Evolutionary conservation across 2,797 vertebrate genomes (phyloP), one percentile per base, ranked within the genome.

Genomic region (Myotis daubentonii): DNA sequence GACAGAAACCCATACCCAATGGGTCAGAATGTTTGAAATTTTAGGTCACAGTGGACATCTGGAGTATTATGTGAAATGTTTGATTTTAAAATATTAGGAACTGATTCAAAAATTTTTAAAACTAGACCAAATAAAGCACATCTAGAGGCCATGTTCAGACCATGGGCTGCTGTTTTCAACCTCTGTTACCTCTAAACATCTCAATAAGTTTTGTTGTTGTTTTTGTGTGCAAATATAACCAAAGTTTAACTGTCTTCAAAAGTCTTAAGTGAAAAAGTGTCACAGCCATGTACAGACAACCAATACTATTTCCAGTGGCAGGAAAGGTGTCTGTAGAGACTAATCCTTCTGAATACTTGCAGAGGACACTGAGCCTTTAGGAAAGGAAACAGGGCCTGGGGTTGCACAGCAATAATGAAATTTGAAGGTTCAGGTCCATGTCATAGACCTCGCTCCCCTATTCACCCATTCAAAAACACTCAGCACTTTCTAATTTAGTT

Each of bases 191-290:
- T 60, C 25, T 62, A 6, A 62, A 6, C 57, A 62, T 62, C 12
- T 62, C 57, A 62, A 2, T 28, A 30, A 30, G 57, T 62, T 60
- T 47, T 62, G 11, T 3, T 62, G 57, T 62, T 28, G 57, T 28
- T 28, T 60, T 60, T 60, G 23, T 60, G 57, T 62, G 57, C 57
- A 62, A 62, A 62, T 62, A 55, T 30, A 76, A 85, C 16, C 85
- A 44, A 81, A 92, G 28, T 47, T 85, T 75, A 81, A 62, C n/a
- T 92, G 20, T 82, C 80, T 68, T 94, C 74, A 87, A 78, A 82
- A 62, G 62, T 89, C 28, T 86, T 71, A 66, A 68, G 8, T 74
- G 41, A 92, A 62, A 62, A 89, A 53, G 1, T 57, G 1, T 72
- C 75, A 70, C 6, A 83, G 33, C 4, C 33, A 36, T 23, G 66